These are phyloP conservation scores for Danio aesculapii DNA, from an alignment of 2,797 vertebrate species.

Conservation along the genomic window DNA sequence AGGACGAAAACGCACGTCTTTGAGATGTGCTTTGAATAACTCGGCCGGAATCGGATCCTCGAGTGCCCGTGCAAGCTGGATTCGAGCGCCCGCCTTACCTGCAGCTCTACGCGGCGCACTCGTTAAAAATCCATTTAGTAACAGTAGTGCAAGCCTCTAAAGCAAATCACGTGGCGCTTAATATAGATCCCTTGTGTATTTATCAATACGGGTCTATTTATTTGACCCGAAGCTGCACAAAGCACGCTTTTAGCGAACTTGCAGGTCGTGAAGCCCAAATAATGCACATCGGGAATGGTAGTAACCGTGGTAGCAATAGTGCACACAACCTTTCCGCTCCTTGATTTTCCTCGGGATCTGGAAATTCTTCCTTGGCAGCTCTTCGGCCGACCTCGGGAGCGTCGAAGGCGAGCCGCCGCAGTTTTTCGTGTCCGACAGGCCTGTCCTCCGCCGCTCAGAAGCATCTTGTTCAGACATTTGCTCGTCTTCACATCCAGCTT, in stretches of 20 bases:
- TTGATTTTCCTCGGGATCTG: conserved; percentile 83
- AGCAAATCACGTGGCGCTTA: conserved; percentile 1
- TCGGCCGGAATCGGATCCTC: background rate
- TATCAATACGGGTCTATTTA: background rate
- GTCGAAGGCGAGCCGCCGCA: conserved; percentile 70
- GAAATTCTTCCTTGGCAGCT: conserved; percentile 78
- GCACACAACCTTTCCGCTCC: conserved; percentile 82
- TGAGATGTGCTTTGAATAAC: background rate
- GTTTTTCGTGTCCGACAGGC: conserved; percentile 71
- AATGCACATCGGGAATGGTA: conserved; percentile 19
- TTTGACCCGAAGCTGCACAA: background rate
- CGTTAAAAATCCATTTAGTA: background rate
- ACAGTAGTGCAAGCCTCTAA: background rate
- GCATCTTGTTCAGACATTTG: conserved; percentile 81
- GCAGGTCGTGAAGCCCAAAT: conserved; percentile 45
- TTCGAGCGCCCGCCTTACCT: background rate
- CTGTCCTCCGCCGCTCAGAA: conserved; percentile 76
- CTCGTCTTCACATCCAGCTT: conserved; percentile 82
- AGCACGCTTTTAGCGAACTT: conserved; percentile 1
- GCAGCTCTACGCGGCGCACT: background rate
- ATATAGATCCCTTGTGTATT: background rate
- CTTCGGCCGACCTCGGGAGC: conserved; percentile 72
- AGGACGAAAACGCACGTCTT: background rate
- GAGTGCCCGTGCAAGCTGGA: background rate
- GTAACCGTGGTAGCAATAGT: conserved; percentile 42